phyloP scores from a whole-genome alignment of 1,140 invertebrate species.

The Drosophila bocqueti region DNA sequence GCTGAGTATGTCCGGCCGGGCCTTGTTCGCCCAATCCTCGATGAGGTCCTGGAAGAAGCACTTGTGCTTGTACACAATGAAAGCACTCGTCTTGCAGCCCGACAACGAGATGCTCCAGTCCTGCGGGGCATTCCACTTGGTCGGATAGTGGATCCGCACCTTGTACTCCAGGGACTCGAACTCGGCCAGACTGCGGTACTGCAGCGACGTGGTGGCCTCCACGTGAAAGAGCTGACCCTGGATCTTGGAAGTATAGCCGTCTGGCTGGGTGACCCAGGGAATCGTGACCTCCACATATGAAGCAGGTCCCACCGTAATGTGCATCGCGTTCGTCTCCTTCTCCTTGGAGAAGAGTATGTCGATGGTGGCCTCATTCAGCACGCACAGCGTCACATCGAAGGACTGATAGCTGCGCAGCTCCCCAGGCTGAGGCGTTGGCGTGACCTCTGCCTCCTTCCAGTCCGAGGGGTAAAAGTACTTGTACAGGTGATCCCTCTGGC shows the following conservation, averaged over 20 bases:
- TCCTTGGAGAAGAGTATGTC: slow-evolving; percentile 98
- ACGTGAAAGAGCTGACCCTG: slow-evolving; percentile 96
- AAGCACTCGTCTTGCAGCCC: slow-evolving; percentile 96
- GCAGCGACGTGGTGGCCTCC: slow-evolving; percentile 97
- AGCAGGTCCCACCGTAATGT: slow-evolving; percentile 96
- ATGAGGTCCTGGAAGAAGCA: slow-evolving; percentile 97
- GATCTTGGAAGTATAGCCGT: slow-evolving; percentile 95
- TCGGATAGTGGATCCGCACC: slow-evolving; percentile 92
- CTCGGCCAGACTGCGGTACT: slow-evolving; percentile 95
- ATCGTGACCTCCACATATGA: slow-evolving; percentile 98
- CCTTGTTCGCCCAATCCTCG: slow-evolving; percentile 97
- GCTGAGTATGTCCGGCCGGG: slow-evolving; percentile 94
- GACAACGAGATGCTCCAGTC: slow-evolving; percentile 96
- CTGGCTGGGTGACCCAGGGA: slow-evolving; percentile 94
- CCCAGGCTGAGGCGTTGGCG: slow-evolving; percentile 92
- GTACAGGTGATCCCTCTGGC: slow-evolving; percentile 97
- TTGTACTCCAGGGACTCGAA: slow-evolving; percentile 98
- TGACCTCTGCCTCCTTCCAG: slow-evolving; percentile 91
- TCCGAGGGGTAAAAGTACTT: slow-evolving; percentile 98
- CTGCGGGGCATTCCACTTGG: slow-evolving; percentile 97
- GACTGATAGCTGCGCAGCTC: slow-evolving; percentile 95
- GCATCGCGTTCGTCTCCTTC: slow-evolving; percentile 98
- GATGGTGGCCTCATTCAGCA: slow-evolving; percentile 95
- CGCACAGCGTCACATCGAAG: slow-evolving; percentile 96
- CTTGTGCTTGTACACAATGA: slow-evolving; percentile 97